These are phyloP conservation scores for Polylopha cassiicola DNA, from an alignment of 2,888 invertebrate species.

Conservation along the genomic window DNA sequence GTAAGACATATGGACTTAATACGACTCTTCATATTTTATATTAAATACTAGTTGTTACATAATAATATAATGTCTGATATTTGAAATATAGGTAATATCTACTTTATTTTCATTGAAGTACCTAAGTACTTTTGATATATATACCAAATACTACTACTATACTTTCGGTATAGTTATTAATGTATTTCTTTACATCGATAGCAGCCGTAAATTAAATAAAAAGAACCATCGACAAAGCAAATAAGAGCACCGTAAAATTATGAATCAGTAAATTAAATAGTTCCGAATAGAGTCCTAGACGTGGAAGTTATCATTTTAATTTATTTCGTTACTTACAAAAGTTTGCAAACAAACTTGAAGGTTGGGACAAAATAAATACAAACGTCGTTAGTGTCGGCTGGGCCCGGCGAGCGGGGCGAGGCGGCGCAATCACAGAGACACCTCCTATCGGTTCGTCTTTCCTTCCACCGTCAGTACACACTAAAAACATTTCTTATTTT, in stretches of 20 bases:
- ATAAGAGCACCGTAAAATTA: conserved; percentile 1
- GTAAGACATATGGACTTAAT: too few relatives aligned
- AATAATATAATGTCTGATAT: too few relatives aligned
- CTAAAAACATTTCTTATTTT: conserved; percentile 33
- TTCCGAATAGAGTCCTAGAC: conserved; percentile 5
- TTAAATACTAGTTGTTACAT: too few relatives aligned
- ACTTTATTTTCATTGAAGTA: too few relatives aligned
- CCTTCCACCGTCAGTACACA: conserved; percentile 30
- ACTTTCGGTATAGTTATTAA: too few relatives aligned
- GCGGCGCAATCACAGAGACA: conserved; percentile 60
- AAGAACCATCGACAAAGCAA: conserved; percentile 1
- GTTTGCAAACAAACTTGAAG: conserved; percentile 38
- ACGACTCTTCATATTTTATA: too few relatives aligned
- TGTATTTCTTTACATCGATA: too few relatives aligned
- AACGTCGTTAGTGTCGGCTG: conserved; percentile 46
- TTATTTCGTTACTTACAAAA: conserved; percentile 25
- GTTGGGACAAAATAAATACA: conserved; percentile 54
- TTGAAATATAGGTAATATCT: too few relatives aligned
- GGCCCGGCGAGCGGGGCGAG: conserved; percentile 31
- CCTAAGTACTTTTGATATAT: too few relatives aligned
- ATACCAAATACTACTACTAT: too few relatives aligned
- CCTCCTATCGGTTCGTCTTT: conserved; percentile 31
- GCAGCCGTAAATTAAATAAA: too few relatives aligned
- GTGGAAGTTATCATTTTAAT: conserved; percentile 25
- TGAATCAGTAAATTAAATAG: conserved; percentile 1